phyloP scores from a whole-genome alignment of 53 echinoderm and acorn worm genomes.

The Echinarachnius parma region DNA sequence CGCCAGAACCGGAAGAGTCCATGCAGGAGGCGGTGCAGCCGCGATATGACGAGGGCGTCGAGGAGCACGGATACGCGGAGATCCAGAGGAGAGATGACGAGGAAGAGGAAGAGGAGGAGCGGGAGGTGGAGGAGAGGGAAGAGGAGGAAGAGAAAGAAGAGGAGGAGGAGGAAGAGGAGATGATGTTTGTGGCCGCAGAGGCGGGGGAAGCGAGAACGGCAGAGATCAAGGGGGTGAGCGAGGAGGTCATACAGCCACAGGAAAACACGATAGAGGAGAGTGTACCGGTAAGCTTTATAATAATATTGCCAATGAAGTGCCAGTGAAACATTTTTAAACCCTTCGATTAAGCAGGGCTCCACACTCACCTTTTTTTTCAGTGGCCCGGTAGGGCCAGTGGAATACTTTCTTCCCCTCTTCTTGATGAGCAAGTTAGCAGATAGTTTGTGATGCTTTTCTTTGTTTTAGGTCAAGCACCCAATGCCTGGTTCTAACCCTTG shows the following conservation, averaged over 20 bases:
- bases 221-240: neutral
- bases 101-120: constrained; percentile 25
- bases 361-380: too few relatives aligned
- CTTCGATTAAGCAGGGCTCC: too few relatives aligned
- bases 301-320: too few relatives aligned
- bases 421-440: too few relatives aligned
- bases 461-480: too few relatives aligned
- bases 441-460: too few relatives aligned
- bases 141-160: constrained; percentile 37
- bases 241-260: neutral
- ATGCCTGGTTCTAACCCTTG: too few relatives aligned
- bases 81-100: too few relatives aligned
- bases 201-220: constrained; percentile 2
- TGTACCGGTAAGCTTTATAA: neutral
- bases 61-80: constrained; percentile 27
- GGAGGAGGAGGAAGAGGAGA: constrained; percentile 26
- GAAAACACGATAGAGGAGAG: constrained; percentile 10
- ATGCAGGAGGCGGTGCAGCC: constrained; percentile 37
- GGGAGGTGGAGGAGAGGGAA: constrained; percentile 20
- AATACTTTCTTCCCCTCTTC: too few relatives aligned
- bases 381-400: too few relatives aligned
- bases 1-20: too few relatives aligned
- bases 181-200: constrained; percentile 1
- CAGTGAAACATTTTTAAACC: too few relatives aligned
- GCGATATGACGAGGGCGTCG: constrained; percentile 35